phyloP scores from a whole-genome alignment of 2,113 vertebrate genomes.

The Uria aalge region DNA sequence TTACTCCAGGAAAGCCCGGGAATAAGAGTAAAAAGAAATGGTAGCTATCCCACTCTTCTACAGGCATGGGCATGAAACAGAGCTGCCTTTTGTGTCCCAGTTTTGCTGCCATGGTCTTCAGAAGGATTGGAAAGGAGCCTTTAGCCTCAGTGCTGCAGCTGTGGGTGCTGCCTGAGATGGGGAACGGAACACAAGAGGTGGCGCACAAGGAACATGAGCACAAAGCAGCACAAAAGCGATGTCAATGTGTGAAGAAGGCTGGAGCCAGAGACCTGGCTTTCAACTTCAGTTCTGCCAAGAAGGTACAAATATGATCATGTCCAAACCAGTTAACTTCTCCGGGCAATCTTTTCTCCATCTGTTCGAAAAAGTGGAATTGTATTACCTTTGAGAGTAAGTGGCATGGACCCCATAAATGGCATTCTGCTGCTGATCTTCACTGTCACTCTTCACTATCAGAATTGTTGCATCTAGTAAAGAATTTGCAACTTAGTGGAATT shows the following conservation, averaged over 20 bases:
- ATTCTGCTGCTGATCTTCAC: background rate
- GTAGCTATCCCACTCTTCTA: background rate
- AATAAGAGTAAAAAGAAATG: background rate
- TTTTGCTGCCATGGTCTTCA: background rate
- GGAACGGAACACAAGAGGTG: background rate
- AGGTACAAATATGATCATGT: background rate
- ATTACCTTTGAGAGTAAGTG: background rate
- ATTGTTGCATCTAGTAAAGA: background rate
- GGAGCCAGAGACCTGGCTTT: background rate
- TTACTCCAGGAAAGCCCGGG: background rate
- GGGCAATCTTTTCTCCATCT: background rate
- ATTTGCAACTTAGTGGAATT: background rate
- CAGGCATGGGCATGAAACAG: background rate
- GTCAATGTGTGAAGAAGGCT: background rate
- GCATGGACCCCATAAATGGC: background rate
- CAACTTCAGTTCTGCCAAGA: background rate
- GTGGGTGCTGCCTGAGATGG: rapidly evolving
- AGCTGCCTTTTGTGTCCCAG: background rate
- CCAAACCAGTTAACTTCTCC: background rate
- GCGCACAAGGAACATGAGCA: background rate
- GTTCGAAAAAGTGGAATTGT: background rate
- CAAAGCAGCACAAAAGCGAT: background rate
- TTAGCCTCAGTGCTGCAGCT: background rate
- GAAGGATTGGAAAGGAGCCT: background rate
- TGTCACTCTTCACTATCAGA: background rate